Evolutionary conservation across 2,888 invertebrate species (phyloP).

Genomic region (Noctua fimbriata): DNA sequence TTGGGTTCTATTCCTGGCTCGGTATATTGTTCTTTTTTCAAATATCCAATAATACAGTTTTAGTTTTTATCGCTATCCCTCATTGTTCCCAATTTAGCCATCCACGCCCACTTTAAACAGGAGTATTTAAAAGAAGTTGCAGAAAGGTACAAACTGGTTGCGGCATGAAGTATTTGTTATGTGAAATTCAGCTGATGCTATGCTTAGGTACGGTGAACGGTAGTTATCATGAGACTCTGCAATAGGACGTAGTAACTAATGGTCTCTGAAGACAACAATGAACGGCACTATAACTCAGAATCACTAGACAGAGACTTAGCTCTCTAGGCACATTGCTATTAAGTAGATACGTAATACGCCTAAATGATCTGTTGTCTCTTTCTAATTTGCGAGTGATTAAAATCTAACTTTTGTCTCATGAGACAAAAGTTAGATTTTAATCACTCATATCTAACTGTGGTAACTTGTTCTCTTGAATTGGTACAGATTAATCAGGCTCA

Average conservation of each 20-base stretch:
- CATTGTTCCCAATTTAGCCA: too few relatives aligned
- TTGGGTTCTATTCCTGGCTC: too few relatives aligned
- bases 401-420: not conserved
- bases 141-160: too few relatives aligned
- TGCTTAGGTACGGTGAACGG: not conserved
- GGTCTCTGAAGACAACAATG: slow-evolving; percentile 18
- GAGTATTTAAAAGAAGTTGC: too few relatives aligned
- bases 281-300: slow-evolving; percentile 18
- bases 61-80: too few relatives aligned
- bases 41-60: too few relatives aligned
- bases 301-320: slow-evolving; percentile 6
- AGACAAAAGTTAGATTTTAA: too few relatives aligned
- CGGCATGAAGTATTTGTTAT: too few relatives aligned
- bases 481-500: not conserved
- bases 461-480: not conserved
- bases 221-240: not conserved
- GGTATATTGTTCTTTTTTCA: too few relatives aligned
- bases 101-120: too few relatives aligned
- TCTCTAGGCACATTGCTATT: slow-evolving; percentile 12
- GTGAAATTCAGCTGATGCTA: not conserved
- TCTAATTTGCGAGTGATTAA: not conserved
- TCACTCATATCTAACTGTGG: not conserved
- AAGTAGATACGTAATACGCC: not conserved
- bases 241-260: slow-evolving; percentile 16
- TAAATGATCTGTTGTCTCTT: not conserved